Conservation (phyloP, 2,888 invertebrate species). For the Rhagonycha fulva region DNA sequence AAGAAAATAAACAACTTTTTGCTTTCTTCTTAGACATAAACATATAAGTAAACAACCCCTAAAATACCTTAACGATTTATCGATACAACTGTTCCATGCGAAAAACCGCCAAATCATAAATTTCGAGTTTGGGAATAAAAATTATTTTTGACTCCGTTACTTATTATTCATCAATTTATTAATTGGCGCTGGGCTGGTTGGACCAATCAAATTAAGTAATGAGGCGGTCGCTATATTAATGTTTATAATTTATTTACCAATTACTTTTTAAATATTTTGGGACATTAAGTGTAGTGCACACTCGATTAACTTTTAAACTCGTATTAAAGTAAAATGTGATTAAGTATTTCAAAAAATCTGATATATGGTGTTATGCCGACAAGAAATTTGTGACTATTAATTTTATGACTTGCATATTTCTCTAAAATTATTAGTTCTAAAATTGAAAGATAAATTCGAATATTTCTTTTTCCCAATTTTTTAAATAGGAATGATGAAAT, state of each 20-base stretch:
- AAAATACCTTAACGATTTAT: background rate
- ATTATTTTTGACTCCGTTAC: background rate
- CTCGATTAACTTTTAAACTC: background rate
- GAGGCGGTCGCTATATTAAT: constrained; percentile 1
- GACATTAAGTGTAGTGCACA: constrained; percentile 5
- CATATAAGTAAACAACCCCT: background rate
- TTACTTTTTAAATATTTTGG: constrained; percentile 11
- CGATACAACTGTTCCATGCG: background rate
- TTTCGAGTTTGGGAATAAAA: too few species aligned
- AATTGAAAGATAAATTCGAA: background rate
- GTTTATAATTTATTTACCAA: constrained; percentile 11
- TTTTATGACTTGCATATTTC: background rate
- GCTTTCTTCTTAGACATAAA: background rate
- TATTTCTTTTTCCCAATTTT: too few species aligned
- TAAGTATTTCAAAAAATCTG: background rate
- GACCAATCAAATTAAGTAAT: constrained; percentile 5
- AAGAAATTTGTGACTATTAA: background rate
- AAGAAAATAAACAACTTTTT: background rate
- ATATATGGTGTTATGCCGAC: background rate
- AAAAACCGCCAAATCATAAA: background rate
- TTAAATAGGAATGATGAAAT: too few species aligned
- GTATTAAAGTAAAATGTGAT: constrained; percentile 1
- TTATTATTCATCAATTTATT: constrained; percentile 1
- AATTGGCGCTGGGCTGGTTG: constrained; percentile 1
- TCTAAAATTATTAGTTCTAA: background rate